phyloP scores from a whole-genome alignment of 2,888 invertebrate genomes.

The Pomacea canaliculata region DNA sequence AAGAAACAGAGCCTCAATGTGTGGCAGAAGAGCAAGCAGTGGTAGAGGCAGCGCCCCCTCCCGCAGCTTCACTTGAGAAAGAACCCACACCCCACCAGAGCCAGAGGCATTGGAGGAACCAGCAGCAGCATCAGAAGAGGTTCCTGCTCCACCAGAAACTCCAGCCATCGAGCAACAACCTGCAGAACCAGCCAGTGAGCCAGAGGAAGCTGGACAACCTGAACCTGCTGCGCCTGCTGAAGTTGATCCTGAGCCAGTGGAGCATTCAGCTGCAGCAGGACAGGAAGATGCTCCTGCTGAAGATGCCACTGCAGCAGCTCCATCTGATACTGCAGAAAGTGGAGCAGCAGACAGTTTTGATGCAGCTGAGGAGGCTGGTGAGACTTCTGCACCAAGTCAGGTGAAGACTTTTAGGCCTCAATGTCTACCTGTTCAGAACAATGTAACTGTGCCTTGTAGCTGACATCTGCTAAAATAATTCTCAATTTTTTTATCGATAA shows the following conservation, averaged over 20 bases:
- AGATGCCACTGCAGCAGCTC: constrained; percentile 31
- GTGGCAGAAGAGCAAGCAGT: constrained; percentile 17
- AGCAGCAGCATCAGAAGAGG: not conserved
- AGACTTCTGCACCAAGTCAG: constrained; percentile 31
- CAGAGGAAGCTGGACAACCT: constrained; percentile 8
- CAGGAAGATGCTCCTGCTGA: constrained; percentile 9
- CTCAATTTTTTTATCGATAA: too few species aligned
- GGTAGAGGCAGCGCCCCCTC: constrained; percentile 8
- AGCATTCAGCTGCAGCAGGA: constrained; percentile 23
- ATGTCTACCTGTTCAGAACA: not conserved
- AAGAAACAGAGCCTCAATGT: constrained; percentile 2
- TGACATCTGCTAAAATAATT: too few species aligned
- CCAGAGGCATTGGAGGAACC: constrained; percentile 10
- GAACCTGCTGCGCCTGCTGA: not conserved
- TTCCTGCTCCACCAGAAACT: constrained; percentile 3
- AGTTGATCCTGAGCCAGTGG: constrained; percentile 16
- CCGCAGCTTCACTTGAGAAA: not conserved
- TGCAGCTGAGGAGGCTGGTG: constrained; percentile 28
- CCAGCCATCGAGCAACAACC: constrained; percentile 5
- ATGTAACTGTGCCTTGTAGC: not conserved
- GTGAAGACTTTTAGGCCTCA: not conserved
- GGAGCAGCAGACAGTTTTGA: constrained; percentile 31
- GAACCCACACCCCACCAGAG: constrained; percentile 3
- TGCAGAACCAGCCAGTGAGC: not conserved
- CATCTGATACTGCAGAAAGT: constrained; percentile 34